Evolutionary conservation across 2,113 vertebrate genomes (phyloP).

Genomic region (Promerops cafer): DNA sequence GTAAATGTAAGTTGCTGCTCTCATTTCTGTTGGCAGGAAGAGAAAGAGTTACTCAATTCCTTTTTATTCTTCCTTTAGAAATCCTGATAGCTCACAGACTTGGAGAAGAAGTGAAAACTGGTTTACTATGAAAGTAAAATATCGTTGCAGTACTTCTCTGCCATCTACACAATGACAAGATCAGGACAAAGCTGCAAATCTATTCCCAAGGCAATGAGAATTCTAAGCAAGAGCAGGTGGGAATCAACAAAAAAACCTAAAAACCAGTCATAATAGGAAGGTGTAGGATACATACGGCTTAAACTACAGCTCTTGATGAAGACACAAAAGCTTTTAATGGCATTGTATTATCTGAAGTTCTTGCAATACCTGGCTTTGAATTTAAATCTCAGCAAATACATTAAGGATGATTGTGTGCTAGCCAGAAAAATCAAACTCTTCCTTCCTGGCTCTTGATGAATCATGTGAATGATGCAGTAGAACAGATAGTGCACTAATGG

Average conservation of each 20-base stretch:
- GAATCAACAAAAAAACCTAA: not conserved
- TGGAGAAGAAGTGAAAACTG: not conserved
- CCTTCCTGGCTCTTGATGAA: not conserved
- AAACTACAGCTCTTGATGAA: not conserved
- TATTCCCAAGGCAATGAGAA: not conserved
- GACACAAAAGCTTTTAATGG: not conserved
- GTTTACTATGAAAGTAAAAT: not conserved
- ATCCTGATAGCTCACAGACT: not conserved
- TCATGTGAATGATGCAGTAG: not conserved
- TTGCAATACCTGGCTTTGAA: not conserved
- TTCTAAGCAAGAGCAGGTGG: not conserved
- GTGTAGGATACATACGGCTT: not conserved
- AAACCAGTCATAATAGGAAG: not conserved
- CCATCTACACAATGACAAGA: not conserved
- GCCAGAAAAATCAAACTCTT: slow-evolving; percentile 12
- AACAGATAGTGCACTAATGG: not conserved
- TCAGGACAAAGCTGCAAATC: not conserved
- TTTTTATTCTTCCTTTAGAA: not conserved
- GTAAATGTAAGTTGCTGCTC: not conserved
- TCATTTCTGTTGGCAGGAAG: not conserved
- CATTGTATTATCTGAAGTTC: not conserved
- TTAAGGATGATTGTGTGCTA: not conserved
- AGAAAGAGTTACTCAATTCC: not conserved
- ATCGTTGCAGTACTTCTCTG: not conserved
- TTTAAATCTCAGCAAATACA: slow-evolving; percentile 36